Evolutionary conservation across 2,113 vertebrate species (phyloP), one percentile per base, ranked within the genome.

Genomic region (Eclectus roratus): DNA sequence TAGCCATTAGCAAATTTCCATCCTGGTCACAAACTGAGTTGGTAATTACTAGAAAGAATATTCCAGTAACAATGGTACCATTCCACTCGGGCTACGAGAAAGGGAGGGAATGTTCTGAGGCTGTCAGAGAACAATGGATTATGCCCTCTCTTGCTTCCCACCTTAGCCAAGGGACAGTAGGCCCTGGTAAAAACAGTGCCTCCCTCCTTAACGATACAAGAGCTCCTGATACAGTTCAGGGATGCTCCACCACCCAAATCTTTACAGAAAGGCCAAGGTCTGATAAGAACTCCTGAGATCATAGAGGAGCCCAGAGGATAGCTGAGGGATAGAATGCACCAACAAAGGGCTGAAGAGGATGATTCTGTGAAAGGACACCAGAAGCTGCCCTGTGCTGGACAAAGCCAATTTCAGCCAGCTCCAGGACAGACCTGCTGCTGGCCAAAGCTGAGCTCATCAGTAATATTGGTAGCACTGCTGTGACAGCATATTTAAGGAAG

Each of bases 391-490:
- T 16, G 17, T 41, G 24, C 6, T 46, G 10, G 25, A 46, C 1
- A 55, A 9, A 83, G 23, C 2, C 15, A 8, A 8, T 80, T 44
- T 55, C n/a, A 74, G 9, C 13, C 1, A 0, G 9, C 31, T 70
- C 31, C 33, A 61, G 35, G 23, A 5, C 2, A 17, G 13, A 44
- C 24, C 28, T 9, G 4, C 11, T 60, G 9, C 6, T 39, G 55
- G 24, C n/a, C 33, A 69, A 79, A 77, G 21, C 8, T 27, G 18
- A 77, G 16, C 13, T 6, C 16, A 27, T 58, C 23, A 14, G 23
- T 16, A 29, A 37, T 4, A 4, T 31, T 13, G n/a, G 16, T 37
- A 83, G 12, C 4, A 4, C 28, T 10, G 53, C 23, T 35, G 15
- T 24, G 44, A 21, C 16, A 44, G 39, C 16, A 2, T 24, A 41